These are phyloP conservation scores for Lasioglossum zephyrum DNA, from an alignment of 2,888 invertebrate genomes.

Conservation along the genomic window DNA sequence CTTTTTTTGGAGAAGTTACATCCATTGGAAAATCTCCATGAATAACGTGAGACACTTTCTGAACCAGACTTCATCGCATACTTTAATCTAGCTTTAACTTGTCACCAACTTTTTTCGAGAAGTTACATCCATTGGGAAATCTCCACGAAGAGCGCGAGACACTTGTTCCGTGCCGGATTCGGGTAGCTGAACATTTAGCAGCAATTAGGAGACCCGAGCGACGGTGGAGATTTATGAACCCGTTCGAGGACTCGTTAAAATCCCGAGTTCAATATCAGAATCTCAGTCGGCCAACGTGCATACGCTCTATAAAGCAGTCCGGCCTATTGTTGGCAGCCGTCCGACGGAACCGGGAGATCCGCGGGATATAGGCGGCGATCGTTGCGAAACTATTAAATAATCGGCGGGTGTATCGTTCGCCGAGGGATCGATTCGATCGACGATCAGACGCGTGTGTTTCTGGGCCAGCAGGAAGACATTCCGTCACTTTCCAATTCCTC, in stretches of 20 bases:
- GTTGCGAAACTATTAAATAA: slow-evolving; percentile 48
- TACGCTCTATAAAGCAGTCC: slow-evolving; percentile 5
- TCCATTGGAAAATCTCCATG: too few relatives aligned
- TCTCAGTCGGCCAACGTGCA: neutral
- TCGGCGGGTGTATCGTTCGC: slow-evolving; percentile 14
- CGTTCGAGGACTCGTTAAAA: neutral
- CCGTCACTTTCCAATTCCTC: slow-evolving; percentile 33
- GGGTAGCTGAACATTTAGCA: neutral
- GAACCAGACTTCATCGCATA: neutral
- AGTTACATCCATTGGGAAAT: neutral
- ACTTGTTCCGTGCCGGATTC: neutral
- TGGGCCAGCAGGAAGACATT: slow-evolving; percentile 23
- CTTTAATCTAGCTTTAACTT: neutral
- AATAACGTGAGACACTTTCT: neutral
- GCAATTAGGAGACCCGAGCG: neutral
- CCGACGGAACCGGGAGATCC: neutral
- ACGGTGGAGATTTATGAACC: neutral
- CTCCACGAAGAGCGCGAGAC: neutral
- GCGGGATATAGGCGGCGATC: neutral
- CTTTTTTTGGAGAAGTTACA: too few relatives aligned
- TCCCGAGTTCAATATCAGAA: slow-evolving; percentile 6
- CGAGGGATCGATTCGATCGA: slow-evolving; percentile 4
- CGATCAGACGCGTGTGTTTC: neutral
- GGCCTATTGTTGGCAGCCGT: neutral
- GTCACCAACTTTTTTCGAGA: accelerated